Conservation (phyloP, 2,113 vertebrate species). For the Callipepla californica region DNA sequence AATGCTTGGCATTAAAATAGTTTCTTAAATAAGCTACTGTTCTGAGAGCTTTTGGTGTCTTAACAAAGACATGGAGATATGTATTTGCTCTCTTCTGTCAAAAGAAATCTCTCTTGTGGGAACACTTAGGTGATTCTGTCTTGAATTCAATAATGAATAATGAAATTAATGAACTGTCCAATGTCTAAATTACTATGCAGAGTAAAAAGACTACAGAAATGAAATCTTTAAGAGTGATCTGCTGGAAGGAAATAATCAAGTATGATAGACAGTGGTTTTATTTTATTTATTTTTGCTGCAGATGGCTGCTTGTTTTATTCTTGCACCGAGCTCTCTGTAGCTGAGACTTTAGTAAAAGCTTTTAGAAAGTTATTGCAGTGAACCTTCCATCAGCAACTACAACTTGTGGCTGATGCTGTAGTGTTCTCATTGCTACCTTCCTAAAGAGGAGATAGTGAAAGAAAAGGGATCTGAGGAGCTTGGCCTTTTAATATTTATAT, state of each 20-base stretch:
- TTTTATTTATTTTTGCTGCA: neutral
- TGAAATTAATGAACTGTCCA: slow-evolving; percentile 14
- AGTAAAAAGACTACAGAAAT: neutral
- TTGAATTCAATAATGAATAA: slow-evolving; percentile 10
- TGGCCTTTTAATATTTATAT: neutral
- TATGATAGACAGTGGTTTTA: neutral
- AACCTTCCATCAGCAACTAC: neutral
- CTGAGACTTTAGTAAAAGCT: neutral
- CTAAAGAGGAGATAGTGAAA: neutral
- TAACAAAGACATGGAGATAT: neutral
- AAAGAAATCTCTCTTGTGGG: neutral
- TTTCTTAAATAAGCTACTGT: slow-evolving; percentile 42
- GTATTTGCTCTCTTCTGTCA: neutral
- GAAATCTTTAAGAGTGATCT: neutral
- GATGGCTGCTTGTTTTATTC: neutral
- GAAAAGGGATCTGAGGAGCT: neutral
- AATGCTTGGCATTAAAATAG: neutral
- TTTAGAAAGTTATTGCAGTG: neutral
- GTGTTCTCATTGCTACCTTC: neutral
- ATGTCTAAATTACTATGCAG: neutral
- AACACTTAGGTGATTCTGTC: neutral
- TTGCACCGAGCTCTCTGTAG: neutral
- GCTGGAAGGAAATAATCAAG: neutral
- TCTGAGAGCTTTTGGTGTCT: neutral
- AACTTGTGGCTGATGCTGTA: neutral